These are phyloP conservation scores for Monopterus albus DNA, from an alignment of 2,113 vertebrate genomes.

Conservation along the genomic window DNA sequence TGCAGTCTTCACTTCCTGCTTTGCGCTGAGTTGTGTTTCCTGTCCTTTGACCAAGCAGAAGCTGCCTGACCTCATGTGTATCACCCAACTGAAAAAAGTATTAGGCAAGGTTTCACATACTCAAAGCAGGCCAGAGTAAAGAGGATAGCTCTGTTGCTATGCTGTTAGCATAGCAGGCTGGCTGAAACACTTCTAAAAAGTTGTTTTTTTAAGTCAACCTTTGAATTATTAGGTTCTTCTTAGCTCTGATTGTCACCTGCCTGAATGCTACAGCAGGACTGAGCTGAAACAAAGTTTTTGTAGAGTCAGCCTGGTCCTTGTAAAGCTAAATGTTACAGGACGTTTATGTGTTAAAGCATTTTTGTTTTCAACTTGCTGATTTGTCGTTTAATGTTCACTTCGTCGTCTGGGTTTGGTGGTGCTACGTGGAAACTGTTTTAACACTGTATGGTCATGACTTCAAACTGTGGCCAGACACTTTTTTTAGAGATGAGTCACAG, in stretches of 20 bases:
- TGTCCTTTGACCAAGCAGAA: slow-evolving; percentile 71
- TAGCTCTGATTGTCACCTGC: background rate
- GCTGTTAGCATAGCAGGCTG: background rate
- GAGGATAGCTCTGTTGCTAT: background rate
- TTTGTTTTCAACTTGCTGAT: no score
- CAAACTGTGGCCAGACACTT: background rate
- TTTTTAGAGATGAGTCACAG: slow-evolving; percentile 31
- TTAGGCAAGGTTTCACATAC: slow-evolving; percentile 38
- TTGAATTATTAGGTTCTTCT: background rate
- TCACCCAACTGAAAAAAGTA: slow-evolving; percentile 34
- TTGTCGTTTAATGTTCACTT: no score
- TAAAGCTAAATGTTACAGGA: no score
- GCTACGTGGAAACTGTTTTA: background rate
- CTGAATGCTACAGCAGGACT: background rate
- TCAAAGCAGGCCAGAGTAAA: background rate
- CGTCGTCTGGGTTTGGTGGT: background rate
- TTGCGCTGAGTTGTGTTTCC: slow-evolving; percentile 70
- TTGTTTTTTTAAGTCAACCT: background rate
- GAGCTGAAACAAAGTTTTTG: background rate
- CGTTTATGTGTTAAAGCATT: no score
- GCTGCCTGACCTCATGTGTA: slow-evolving; percentile 57
- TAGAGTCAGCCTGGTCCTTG: background rate
- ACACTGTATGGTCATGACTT: background rate
- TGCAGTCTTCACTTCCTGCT: slow-evolving; percentile 76
- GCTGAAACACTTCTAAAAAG: no score